These are phyloP conservation scores for Acropternis orthonyx DNA, from an alignment of 2,797 vertebrate species.

Conservation along the genomic window DNA sequence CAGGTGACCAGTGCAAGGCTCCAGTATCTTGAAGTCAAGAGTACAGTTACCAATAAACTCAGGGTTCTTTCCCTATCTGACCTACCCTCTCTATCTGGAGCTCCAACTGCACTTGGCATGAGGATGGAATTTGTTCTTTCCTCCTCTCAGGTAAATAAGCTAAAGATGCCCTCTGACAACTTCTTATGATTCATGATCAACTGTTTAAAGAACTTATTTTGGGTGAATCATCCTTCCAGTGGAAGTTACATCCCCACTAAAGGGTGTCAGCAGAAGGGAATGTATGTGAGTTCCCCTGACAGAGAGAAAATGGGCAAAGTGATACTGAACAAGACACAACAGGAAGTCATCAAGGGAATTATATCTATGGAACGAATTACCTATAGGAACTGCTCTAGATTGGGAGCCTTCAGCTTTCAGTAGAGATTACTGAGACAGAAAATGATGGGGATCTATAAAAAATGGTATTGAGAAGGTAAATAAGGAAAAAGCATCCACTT, in stretches of 20 bases:
- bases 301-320: not conserved
- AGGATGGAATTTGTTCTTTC: not conserved
- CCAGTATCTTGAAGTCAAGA: not conserved
- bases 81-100: not conserved
- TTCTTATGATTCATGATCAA: not conserved
- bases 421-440: not conserved
- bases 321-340: not conserved
- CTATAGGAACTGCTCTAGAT: not conserved
- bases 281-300: not conserved
- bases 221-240: slow-evolving; percentile 5
- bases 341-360: not conserved
- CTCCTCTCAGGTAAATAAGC: not conserved
- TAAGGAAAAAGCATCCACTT: not conserved
- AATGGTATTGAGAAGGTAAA: not conserved
- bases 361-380: not conserved
- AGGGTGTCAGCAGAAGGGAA: not conserved
- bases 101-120: not conserved
- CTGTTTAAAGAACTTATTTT: not conserved
- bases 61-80: not conserved
- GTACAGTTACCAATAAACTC: not conserved
- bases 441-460: not conserved
- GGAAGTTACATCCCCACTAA: not conserved
- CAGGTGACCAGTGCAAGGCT: not conserved
- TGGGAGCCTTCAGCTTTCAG: not conserved
- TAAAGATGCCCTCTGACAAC: not conserved